phyloP scores from a whole-genome alignment of 2,113 vertebrate genomes.

The Malurus melanocephalus region DNA sequence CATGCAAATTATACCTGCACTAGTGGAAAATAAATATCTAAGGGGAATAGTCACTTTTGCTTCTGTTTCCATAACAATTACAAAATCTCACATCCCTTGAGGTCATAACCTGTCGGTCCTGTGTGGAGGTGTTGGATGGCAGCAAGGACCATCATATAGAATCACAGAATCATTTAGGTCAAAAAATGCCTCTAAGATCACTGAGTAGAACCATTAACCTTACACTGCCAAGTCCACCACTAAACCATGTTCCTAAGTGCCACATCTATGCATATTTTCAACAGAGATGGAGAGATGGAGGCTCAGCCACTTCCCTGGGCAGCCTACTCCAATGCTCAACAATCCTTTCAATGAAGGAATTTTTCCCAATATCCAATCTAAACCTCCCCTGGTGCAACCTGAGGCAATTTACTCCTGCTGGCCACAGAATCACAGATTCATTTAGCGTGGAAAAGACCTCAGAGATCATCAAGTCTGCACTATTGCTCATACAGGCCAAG shows the following conservation, averaged over 20 bases:
- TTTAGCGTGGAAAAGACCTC: background rate
- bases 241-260: background rate
- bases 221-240: background rate
- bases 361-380: background rate
- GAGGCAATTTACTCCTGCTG: background rate
- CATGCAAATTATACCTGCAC: background rate
- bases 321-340: background rate
- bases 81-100: background rate
- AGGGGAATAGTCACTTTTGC: background rate
- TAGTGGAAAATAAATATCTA: background rate
- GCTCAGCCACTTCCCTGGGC: too few species aligned
- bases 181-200: background rate
- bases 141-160: accelerated
- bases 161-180: background rate
- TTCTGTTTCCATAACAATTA: background rate
- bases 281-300: background rate
- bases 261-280: background rate
- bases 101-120: background rate
- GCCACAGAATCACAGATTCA: background rate
- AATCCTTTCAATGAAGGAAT: background rate
- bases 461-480: background rate
- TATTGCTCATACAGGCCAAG: background rate
- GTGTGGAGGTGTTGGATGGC: background rate
- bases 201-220: background rate
- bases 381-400: background rate